A percentile compares a stretch with the other conserved stretches of the same genome.
Evolutionary conservation across 1,140 invertebrate genomes (phyloP).

Genomic region (Xylocopa sonorina): DNA sequence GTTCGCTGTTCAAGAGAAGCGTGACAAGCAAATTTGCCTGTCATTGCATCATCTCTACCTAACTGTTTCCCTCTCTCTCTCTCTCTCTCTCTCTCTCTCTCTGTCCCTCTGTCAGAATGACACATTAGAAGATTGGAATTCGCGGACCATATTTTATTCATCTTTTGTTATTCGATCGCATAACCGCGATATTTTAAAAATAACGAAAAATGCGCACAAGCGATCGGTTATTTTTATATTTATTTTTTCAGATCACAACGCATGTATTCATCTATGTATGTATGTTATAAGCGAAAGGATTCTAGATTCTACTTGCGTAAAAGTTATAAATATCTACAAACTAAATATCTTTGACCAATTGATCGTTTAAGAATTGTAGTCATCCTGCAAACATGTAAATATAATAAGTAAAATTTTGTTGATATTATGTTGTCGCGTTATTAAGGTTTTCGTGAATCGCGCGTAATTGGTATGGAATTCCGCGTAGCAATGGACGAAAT

Average conservation of each 20-base stretch:
- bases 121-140: no score
- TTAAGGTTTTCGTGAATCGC: not conserved
- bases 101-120: not conserved
- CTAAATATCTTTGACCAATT: not conserved
- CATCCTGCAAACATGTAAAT: not conserved
- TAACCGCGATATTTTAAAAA: no score
- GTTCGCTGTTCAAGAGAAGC: conserved; percentile 28
- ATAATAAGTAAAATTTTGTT: not conserved
- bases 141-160: no score
- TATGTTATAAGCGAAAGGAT: no score
- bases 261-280: no score
- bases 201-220: no score
- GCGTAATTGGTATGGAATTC: not conserved
- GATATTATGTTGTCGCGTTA: not conserved
- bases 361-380: not conserved
- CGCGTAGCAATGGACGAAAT: no score
- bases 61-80: conserved; percentile 15
- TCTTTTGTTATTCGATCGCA: no score
- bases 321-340: no score
- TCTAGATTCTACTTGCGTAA: no score
- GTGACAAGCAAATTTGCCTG: conserved; percentile 33
- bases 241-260: no score
- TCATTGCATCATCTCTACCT: conserved; percentile 30
- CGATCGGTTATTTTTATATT: no score
- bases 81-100: not conserved